Evolutionary conservation across 2,797 vertebrate genomes (phyloP), one percentile per base, ranked within the genome.

Genomic region (Protonibea diacanthus): DNA sequence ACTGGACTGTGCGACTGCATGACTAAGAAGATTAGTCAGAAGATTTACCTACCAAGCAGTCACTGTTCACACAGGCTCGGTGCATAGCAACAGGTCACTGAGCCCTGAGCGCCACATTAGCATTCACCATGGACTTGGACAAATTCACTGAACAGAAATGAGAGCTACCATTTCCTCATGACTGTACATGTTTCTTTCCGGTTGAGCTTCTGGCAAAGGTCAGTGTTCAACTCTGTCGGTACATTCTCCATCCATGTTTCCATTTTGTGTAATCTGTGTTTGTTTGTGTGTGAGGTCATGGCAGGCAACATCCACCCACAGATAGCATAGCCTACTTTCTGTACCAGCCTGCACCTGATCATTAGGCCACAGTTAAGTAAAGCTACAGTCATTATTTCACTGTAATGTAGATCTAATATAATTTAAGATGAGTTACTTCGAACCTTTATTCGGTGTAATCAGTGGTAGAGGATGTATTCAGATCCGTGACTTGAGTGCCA

Each of bases 1-100:
- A 85, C 73, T 88, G 80, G 82, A 91, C 80, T 70, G 78, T 69
- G 78, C 73, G 65, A 83, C 88, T 87, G 85, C 74, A 84, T 52
- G 76, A 78, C 75, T 94, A 95, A 96, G 90, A 91, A 91, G 95
- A 95, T 95, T 95, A 95, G 79, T 38, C 33, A 76, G 15, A 17
- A 93, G 91, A 94, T 94, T 95, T 92, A 91, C 75, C 83, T 72
- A 58, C 62, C 72, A 69, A 75, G 82, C 83, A 84, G 68, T 88
- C 71, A 51, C 65, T 21, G 62, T 52, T 86, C 80, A 80, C 63
- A 55, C 76, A 66, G 69, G 71, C 69, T 66, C 38, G 76, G 79
- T 20, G 62, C 76, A 57, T 81, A 83, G 89, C 88, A 90, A 88
- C 91, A 84, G 86, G 81, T 84, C 83, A 71, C 64, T 71, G 74